Base-by-base conservation (phyloP, 2,888 invertebrate species). In the Acrobasis repandana region DNA sequence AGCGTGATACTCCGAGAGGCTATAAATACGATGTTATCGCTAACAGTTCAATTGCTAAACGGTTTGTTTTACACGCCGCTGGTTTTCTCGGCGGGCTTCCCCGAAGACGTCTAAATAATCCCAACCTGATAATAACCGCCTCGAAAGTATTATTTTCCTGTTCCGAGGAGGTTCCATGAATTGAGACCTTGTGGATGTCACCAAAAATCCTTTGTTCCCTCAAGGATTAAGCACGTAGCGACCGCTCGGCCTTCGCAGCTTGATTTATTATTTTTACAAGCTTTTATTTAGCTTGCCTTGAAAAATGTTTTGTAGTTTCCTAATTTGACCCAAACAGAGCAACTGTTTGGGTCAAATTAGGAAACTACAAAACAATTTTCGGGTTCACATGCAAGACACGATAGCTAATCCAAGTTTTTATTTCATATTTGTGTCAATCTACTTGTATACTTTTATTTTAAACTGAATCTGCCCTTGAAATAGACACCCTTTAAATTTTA, bases 101-200 rank as follows among this genome's bases (percentile, higher is more conserved):
- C 54, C 43, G 54, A 38, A 54, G 54, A 38, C 38, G 16, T 18
- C 2, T 18, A 9, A 54, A 15, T 54, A 54, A 34, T 15, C 34
- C 34, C 16, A 54, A 14, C 36, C 50, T 36, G 18, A 49, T 56
- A 47, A 56, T 56, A 46, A 46, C 33, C 20, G 33, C 14, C 38
- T 18, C 50, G 11, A 38, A 46, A 14, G 18, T 36, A 34, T n/a
- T 58, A 36, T 49, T 36, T 58, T 58, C 56, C 56, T 58, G 34
- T 36, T 33, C 33, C 33, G 15, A 6, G 34, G 33, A 20, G 11
- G 14, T 36, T 58, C 36, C 36, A 5, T 11, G 36, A 36, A 58
- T 49, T 11, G 16, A 36, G 18, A 18, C 16, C 33, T 48, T 58
- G 36, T 18, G 50, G 58, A 58, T 49, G 58, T 58, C 58, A 57